Base-by-base conservation (phyloP, 2,797 vertebrate genomes). In the Enteromius unitaeniatus region DNA sequence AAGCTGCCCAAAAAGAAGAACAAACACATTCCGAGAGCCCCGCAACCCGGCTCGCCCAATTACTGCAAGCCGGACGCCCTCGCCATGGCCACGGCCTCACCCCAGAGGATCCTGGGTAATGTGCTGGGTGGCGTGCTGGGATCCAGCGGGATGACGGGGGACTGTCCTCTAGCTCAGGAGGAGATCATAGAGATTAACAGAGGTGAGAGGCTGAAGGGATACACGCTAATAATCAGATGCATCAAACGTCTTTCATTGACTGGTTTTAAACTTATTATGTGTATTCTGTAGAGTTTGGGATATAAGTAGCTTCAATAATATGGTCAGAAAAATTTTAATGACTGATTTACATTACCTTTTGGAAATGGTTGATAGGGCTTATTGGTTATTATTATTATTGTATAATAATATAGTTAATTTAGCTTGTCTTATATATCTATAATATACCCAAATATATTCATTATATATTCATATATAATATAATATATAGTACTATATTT, bases 1-100 rank as follows among this genome's bases (percentile, higher is more conserved):
- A 99, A 99, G 96, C 95, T 99, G 95, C 98, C 98, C 95, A 99
- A 99, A 96, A 99, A 99, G 96, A 99, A 99, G 96, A 99, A 98
- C 94, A 99, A 99, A 95, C 98, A 99, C 93, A 99, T 99, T 91
- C 98, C 98, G 2, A 93, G 98, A 92, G 97, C 97, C 15, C 98
- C 98, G 14, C 98, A 99, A 91, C 97, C 98, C 89, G 98, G 98
- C 90, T 99, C 98, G 81, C 98, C 98, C 91, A 99, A 99, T 96
- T 99, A 99, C 96, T 99, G 98, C 96, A 99, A 99, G 95, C 98
- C 98, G 84, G 97, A 98, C 86, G 96, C 98, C 93, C 95, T 97
- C 92, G 98, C 92, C 90, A 99, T 98, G 97, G 98, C 97, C 89
- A 99, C 98, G 77, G 98, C 98, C 89, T 99, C 97, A 85, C 99